phyloP scores from a whole-genome alignment of 2,113 vertebrate species.

The Leiothrix lutea region DNA sequence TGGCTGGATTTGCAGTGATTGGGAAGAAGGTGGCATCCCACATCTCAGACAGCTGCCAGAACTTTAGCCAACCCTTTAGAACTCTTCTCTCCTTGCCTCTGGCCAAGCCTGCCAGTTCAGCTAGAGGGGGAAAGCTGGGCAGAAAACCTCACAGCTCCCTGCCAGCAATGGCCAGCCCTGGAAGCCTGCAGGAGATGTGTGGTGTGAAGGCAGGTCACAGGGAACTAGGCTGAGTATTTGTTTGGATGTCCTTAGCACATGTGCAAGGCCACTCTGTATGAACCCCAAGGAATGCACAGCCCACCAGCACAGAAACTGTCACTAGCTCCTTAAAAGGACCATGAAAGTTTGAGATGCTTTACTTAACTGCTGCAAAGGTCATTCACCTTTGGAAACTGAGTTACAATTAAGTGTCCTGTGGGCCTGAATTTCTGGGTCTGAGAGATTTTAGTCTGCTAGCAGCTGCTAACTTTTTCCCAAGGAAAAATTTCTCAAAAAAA shows the following conservation, averaged over 20 bases:
- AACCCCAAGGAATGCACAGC: background rate
- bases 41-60: background rate
- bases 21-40: background rate
- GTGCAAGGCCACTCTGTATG: fast-evolving
- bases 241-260: background rate
- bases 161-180: background rate
- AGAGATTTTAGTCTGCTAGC: no score
- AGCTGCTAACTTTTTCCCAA: no score
- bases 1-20: background rate
- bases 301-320: background rate
- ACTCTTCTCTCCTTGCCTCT: background rate
- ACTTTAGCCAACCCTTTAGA: background rate
- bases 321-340: background rate
- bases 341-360: background rate
- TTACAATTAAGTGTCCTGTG: background rate
- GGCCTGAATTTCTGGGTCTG: no score
- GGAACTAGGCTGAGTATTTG: background rate
- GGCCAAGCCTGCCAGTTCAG: background rate
- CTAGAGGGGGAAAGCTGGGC: background rate
- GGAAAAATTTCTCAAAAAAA: no score
- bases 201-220: background rate
- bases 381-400: background rate
- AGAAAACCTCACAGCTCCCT: background rate
- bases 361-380: background rate
- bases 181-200: background rate